phyloP scores from a whole-genome alignment of 2,113 vertebrate species.

The Perca fluviatilis region DNA sequence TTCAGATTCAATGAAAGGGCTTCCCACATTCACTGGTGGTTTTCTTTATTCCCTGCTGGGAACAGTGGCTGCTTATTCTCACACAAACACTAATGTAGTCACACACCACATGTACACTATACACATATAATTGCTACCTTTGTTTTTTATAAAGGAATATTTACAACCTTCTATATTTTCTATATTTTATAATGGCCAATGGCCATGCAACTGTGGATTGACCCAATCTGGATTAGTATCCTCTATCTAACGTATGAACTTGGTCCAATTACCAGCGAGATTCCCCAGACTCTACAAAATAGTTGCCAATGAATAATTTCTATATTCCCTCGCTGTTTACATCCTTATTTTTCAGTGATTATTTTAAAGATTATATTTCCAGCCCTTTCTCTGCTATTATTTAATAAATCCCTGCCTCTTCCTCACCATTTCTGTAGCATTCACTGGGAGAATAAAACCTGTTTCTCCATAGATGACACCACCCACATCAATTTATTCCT shows the following conservation, averaged over 20 bases:
- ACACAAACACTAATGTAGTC: conserved; percentile 31
- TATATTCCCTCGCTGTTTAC: conserved; percentile 26
- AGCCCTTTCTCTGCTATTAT: conserved; percentile 42
- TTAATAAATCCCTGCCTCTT: conserved; percentile 46
- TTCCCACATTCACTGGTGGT: conserved; percentile 51
- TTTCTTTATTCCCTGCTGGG: conserved; percentile 62
- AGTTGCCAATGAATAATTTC: conserved; percentile 30
- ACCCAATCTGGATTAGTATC: conserved; percentile 45
- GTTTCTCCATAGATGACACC: conserved; percentile 37
- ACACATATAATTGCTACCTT: conserved; percentile 31
- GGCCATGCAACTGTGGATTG: conserved; percentile 15
- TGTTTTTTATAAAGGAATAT: conserved; percentile 1
- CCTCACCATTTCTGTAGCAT: conserved; percentile 26
- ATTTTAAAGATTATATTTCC: conserved; percentile 55
- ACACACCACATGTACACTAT: conserved; percentile 2
- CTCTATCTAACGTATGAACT: conserved; percentile 17
- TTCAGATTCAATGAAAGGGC: conserved; percentile 72
- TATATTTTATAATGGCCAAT: conserved; percentile 27
- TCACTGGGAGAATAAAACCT: conserved; percentile 34
- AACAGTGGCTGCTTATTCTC: conserved; percentile 56
- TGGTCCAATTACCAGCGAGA: conserved; percentile 24
- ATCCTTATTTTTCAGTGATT: conserved; percentile 45
- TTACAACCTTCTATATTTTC: conserved; percentile 26
- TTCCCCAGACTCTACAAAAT: conserved; percentile 34
- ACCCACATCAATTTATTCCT: conserved; percentile 64